Evolutionary conservation across 2,113 vertebrate species (phyloP).

Genomic region (Poeciliopsis prolifica): DNA sequence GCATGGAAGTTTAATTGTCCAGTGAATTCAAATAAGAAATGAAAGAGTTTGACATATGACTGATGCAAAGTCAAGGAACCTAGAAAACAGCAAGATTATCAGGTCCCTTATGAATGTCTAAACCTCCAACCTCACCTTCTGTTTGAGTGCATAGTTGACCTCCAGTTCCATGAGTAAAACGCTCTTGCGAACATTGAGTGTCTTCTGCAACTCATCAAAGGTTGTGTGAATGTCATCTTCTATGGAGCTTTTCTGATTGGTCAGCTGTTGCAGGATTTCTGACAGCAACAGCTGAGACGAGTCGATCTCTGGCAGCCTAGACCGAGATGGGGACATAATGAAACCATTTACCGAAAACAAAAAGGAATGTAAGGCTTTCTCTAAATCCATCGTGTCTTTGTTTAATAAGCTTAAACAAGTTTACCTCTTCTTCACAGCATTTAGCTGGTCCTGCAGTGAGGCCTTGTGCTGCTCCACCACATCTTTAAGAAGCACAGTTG

Average conservation of each 20-base stretch:
- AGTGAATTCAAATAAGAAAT: too few species aligned
- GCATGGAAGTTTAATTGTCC: too few species aligned
- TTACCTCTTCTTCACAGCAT: constrained; percentile 93
- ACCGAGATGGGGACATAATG: background rate
- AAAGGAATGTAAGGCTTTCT: background rate
- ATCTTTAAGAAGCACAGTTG: constrained; percentile 93
- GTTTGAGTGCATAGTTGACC: constrained; percentile 97
- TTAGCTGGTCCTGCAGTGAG: constrained; percentile 90
- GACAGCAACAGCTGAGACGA: constrained; percentile 92
- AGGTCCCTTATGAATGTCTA: too few species aligned
- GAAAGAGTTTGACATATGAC: too few species aligned
- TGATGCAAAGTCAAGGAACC: too few species aligned
- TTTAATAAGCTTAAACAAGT: too few species aligned
- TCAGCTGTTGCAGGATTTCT: constrained; percentile 95
- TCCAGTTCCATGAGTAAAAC: constrained; percentile 98
- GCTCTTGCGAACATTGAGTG: constrained; percentile 93
- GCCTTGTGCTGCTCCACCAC: constrained; percentile 97
- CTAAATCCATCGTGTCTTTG: background rate
- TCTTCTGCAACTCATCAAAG: constrained; percentile 96
- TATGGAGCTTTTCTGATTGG: constrained; percentile 91
- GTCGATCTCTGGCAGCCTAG: constrained; percentile 95
- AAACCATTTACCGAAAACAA: background rate
- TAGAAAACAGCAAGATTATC: too few species aligned
- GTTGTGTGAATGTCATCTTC: constrained; percentile 93
- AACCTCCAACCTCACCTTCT: constrained; percentile 85